A percentile compares a stretch with the other conserved stretches of the same genome.
Evolutionary conservation across 2,888 invertebrate species (phyloP).

Genomic region (Drosophila subsilvestris): DNA sequence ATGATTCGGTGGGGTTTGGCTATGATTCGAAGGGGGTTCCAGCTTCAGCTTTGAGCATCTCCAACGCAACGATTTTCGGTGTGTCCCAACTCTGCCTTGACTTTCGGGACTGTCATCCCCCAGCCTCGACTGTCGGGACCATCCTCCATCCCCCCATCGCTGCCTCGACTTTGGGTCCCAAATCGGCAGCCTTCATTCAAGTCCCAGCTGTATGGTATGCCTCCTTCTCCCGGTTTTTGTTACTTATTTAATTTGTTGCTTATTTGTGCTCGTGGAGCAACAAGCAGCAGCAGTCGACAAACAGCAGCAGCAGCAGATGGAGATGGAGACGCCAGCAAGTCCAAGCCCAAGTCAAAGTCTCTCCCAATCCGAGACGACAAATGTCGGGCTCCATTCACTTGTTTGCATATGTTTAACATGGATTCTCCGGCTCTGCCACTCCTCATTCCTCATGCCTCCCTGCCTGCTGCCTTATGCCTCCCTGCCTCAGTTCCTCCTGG

Average conservation of each 20-base stretch:
- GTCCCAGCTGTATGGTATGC: conserved; percentile 28
- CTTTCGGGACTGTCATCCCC: neutral
- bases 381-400: conserved; percentile 59
- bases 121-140: too few species aligned
- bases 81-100: too few species aligned
- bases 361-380: conserved; percentile 8
- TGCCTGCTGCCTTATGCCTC: neutral
- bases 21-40: neutral
- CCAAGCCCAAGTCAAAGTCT: conserved; percentile 10
- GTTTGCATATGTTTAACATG: conserved; percentile 79
- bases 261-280: conserved; percentile 63
- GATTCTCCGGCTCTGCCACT: conserved; percentile 7
- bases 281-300: conserved; percentile 24
- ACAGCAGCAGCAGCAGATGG: neutral
- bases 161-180: neutral
- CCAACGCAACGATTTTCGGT: too few species aligned
- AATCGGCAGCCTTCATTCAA: neutral
- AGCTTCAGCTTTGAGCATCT: too few species aligned
- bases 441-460: neutral
- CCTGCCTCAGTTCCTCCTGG: too few species aligned
- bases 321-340: conserved; percentile 11
- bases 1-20: neutral
- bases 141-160: neutral
- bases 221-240: conserved; percentile 60
- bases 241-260: conserved; percentile 79